Conservation (phyloP, 2,797 vertebrate species). For the Octomys mimax region DNA sequence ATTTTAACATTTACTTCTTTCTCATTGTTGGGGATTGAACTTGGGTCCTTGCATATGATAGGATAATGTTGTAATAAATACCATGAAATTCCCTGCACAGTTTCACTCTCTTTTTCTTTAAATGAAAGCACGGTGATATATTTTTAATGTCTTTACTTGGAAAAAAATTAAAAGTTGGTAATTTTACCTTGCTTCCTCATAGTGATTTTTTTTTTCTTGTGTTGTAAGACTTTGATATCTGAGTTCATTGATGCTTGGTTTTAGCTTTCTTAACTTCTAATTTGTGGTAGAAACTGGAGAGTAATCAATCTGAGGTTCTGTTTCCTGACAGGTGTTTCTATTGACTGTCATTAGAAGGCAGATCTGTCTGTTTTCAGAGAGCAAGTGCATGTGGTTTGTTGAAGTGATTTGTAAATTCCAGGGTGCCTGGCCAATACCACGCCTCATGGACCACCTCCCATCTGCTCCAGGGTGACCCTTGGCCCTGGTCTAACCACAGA, state of each 20-base stretch:
- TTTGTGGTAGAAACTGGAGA: constrained; percentile 6
- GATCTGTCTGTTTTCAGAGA: constrained; percentile 38
- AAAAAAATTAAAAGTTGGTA: constrained; percentile 10
- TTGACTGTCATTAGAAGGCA: constrained; percentile 2
- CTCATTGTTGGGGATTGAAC: not conserved
- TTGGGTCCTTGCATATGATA: not conserved
- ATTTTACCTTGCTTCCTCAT: not conserved
- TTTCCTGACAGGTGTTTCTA: constrained; percentile 31
- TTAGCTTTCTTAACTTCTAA: not conserved
- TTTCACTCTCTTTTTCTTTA: not conserved
- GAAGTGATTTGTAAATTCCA: constrained; percentile 46
- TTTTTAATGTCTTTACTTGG: not conserved
- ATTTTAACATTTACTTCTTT: not conserved
- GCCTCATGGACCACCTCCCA: constrained; percentile 45
- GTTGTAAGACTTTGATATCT: not conserved
- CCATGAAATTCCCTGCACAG: not conserved
- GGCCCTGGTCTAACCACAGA: not conserved
- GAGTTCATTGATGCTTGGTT: not conserved
- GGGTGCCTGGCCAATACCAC: not conserved
- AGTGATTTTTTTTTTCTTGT: not conserved
- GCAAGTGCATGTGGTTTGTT: not conserved
- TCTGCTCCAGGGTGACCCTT: not conserved
- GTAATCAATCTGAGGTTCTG: constrained; percentile 6
- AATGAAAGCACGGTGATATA: not conserved
- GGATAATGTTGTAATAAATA: not conserved